Evolutionary conservation across 2,888 invertebrate genomes (phyloP), one percentile per base, ranked within the genome.

Genomic region (Empis stercorea): DNA sequence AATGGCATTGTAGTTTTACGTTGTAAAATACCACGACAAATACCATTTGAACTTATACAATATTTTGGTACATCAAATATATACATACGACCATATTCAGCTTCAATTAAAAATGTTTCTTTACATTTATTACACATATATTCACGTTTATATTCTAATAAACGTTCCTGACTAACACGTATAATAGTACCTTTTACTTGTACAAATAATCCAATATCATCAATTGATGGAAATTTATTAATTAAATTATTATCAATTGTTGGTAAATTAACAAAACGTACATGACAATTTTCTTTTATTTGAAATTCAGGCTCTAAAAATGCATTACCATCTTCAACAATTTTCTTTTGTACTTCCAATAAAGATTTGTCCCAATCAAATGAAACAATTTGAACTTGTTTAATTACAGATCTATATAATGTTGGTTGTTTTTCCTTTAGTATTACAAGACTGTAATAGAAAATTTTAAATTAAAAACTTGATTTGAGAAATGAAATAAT

Each of bases 71-170:
- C 64, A 51, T 66, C 56, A 49, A 70, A 48, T 32, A 47, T 38
- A 39, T 50, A 56, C 58, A 75, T 74, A 56, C 78, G 74, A 53
- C 81, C 80, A 70, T 82, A 82, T 52, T 80, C 76, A 11, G 83
- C 87, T 69, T 81, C 73, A 6, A 82, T 70, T 41, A 70, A 64
- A 56, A 80, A 77, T 39, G 76, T 69, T 65, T 77, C 73, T 63
- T 83, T 80, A 65, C 92, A 93, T 66, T 85, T 87, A 30, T 73
- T 68, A 63, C 92, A 93, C 13, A 76, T 71, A 67, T 81, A 88
- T 45, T 79, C 76, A 56, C 81, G 76, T 60, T 80, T 77, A 61
- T 78, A 79, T 66, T 88, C 87, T 47, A 91, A 65, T 71, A 89
- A 76, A 65, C 83, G 84, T 9, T 83, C 73, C 54, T 80, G 76